phyloP scores from a whole-genome alignment of 1,140 invertebrate genomes.

The Manduca sexta region DNA sequence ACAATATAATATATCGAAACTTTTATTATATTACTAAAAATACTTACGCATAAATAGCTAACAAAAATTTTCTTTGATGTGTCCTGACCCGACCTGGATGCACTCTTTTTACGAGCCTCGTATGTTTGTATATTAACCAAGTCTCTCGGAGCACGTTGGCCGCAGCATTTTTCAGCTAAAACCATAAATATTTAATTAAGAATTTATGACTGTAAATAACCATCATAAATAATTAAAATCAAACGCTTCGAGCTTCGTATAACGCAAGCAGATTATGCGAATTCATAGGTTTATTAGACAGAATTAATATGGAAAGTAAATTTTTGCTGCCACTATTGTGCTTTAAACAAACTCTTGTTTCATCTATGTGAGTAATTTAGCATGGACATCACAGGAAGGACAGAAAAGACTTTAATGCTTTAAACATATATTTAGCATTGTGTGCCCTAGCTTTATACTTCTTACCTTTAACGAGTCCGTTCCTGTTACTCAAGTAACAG shows the following conservation, averaged over 20 bases:
- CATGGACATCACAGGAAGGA: slow-evolving; percentile 1
- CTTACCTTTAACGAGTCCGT: slow-evolving; percentile 41
- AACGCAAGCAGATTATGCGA: too few relatives aligned
- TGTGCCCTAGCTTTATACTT: slow-evolving; percentile 10
- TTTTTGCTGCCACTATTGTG: not conserved
- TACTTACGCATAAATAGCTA: slow-evolving; percentile 99
- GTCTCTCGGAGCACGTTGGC: slow-evolving; percentile 99
- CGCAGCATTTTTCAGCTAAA: slow-evolving; percentile 98
- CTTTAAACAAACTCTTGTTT: not conserved
- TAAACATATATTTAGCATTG: not conserved
- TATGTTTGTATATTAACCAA: slow-evolving; percentile 99
- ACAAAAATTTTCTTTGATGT: slow-evolving; percentile 99
- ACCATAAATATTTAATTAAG: slow-evolving; percentile 21
- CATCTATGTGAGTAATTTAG: not conserved
- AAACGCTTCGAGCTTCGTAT: too few relatives aligned
- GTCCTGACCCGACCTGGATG: slow-evolving; percentile 96
- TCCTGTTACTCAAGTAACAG: slow-evolving; percentile 39
- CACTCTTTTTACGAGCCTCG: slow-evolving; percentile 97
- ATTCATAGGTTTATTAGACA: too few relatives aligned
- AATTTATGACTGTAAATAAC: too few relatives aligned
- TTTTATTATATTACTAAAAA: too few relatives aligned
- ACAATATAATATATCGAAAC: too few relatives aligned
- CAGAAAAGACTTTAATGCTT: too few relatives aligned
- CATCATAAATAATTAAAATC: too few relatives aligned
- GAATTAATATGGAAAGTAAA: not conserved